These are phyloP conservation scores for Chloebia gouldiae DNA, from an alignment of 2,113 vertebrate genomes.

Conservation along the genomic window DNA sequence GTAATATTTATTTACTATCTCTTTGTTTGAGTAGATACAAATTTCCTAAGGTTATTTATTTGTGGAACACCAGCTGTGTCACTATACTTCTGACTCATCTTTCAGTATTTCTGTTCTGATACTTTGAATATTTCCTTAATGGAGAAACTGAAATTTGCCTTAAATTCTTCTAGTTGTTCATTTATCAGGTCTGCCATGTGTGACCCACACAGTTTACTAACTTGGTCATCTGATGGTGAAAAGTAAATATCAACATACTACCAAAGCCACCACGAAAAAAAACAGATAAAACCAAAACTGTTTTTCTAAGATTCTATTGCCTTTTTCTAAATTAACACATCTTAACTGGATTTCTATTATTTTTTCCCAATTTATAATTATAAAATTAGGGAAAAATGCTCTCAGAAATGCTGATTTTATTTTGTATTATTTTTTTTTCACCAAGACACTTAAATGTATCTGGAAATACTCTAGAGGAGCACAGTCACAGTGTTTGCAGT, in stretches of 20 bases:
- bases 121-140: background rate
- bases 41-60: conserved; percentile 41
- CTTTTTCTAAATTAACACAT: background rate
- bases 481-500: background rate
- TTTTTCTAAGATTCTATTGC: background rate
- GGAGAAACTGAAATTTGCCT: background rate
- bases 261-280: background rate
- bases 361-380: background rate
- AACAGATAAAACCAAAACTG: background rate
- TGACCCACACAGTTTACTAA: background rate
- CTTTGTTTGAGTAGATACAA: background rate
- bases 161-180: background rate
- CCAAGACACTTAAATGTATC: background rate
- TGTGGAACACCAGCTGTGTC: conserved; percentile 16
- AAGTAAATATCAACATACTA: background rate
- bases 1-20: conserved; percentile 42
- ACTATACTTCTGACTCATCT: background rate
- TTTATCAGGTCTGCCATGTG: background rate
- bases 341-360: background rate
- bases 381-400: background rate
- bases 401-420: background rate
- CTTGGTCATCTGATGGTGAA: background rate
- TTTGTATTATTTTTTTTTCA: background rate
- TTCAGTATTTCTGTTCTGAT: background rate
- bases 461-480: background rate